Conservation (phyloP, 2,888 invertebrate species). For the Synergus laeviventris region DNA sequence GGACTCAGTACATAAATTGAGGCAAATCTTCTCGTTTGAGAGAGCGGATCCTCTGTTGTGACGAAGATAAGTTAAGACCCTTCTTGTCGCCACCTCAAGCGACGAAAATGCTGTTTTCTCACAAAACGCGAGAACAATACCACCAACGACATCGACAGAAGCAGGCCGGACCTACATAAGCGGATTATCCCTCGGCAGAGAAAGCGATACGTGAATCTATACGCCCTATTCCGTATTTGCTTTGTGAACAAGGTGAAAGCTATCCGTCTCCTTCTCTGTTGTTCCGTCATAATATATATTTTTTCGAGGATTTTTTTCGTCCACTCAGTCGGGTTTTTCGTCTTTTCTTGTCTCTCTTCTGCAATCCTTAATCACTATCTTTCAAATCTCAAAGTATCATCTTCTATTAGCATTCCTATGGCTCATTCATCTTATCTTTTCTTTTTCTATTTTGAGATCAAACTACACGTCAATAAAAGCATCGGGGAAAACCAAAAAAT, state of each 20-base stretch:
- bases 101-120: conserved; percentile 76
- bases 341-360: conserved; percentile 3
- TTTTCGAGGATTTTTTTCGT: conserved; percentile 3
- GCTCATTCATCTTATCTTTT: conserved; percentile 1
- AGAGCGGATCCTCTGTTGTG: conserved; percentile 64
- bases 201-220: conserved; percentile 64
- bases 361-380: conserved; percentile 33
- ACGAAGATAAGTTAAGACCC: conserved; percentile 74
- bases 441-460: neutral
- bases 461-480: too few relatives aligned
- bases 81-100: conserved; percentile 75
- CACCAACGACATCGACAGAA: conserved; percentile 58
- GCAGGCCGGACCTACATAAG: conserved; percentile 63
- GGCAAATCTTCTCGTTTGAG: conserved; percentile 20
- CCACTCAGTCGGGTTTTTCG: conserved; percentile 11
- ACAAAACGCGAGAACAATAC: conserved; percentile 73
- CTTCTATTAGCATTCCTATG: conserved; percentile 27
- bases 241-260: conserved; percentile 57
- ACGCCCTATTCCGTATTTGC: conserved; percentile 58
- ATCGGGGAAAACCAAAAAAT: too few relatives aligned
- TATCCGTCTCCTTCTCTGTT: conserved; percentile 16
- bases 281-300: neutral
- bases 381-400: conserved; percentile 27
- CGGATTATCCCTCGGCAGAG: conserved; percentile 68
- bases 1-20: conserved; percentile 20